These are phyloP conservation scores for Acronicta psi DNA, from an alignment of 2,888 invertebrate genomes.

Conservation along the genomic window DNA sequence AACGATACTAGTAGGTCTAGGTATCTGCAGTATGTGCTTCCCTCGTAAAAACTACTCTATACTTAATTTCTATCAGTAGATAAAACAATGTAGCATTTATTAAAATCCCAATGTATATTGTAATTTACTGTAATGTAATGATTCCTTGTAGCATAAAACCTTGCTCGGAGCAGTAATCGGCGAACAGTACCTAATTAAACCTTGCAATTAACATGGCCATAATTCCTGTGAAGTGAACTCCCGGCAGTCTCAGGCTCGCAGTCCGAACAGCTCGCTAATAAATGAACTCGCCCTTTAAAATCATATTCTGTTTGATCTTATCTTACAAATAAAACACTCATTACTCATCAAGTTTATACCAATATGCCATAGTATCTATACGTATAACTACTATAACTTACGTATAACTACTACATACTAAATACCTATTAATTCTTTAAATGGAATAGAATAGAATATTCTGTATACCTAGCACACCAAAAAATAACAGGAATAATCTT, in stretches of 20 bases:
- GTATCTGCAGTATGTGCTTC: too few species aligned
- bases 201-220: conserved; percentile 64
- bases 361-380: too few species aligned
- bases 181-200: conserved; percentile 60
- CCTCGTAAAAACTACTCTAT: too few species aligned
- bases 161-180: conserved; percentile 46
- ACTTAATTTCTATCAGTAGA: too few species aligned
- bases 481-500: too few species aligned
- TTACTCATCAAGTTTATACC: conserved; percentile 6
- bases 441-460: too few species aligned
- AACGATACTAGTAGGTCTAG: too few species aligned
- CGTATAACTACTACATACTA: too few species aligned
- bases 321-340: conserved; percentile 2
- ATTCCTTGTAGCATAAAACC: conserved; percentile 48
- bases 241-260: conserved; percentile 9
- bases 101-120: conserved; percentile 59
- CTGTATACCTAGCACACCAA: too few species aligned
- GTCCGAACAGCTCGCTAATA: conserved; percentile 22
- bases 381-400: too few species aligned
- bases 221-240: conserved; percentile 47
- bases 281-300: conserved; percentile 17
- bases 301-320: conserved; percentile 18
- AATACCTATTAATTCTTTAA: too few species aligned
- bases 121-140: conserved; percentile 56
- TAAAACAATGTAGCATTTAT: conserved; percentile 47